Conservation (phyloP, 2,888 invertebrate species). For the Asteroscopus sphinx region DNA sequence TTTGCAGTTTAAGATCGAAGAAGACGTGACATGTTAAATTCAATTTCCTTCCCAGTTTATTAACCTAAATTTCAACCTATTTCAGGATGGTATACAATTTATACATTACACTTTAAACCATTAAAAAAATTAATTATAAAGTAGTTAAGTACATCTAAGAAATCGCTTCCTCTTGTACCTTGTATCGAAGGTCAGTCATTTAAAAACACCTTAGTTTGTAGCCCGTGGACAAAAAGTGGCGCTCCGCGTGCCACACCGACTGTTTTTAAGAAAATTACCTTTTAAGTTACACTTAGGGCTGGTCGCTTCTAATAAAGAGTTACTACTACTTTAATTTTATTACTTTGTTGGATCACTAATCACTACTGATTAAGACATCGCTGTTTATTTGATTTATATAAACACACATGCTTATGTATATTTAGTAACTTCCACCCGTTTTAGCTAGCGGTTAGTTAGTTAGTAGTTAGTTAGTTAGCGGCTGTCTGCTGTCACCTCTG, state of each 20-base stretch:
- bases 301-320: conserved; percentile 29
- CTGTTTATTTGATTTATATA: too few relatives aligned
- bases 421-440: too few relatives aligned
- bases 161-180: conserved; percentile 34
- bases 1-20: too few relatives aligned
- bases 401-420: too few relatives aligned
- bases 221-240: conserved; percentile 67
- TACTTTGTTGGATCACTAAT: conserved; percentile 5
- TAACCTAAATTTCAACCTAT: too few relatives aligned
- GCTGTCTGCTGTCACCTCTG: too few relatives aligned
- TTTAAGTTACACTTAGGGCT: conserved; percentile 60
- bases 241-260: conserved; percentile 49
- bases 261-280: conserved; percentile 63
- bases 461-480: too few relatives aligned
- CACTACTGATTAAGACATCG: conserved; percentile 1
- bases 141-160: not conserved
- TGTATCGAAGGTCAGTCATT: conserved; percentile 58
- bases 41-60: too few relatives aligned
- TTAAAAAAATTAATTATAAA: not conserved
- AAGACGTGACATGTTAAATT: too few relatives aligned
- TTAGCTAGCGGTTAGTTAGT: too few relatives aligned
- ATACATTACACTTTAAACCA: not conserved
- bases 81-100: too few relatives aligned
- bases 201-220: conserved; percentile 72
- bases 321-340: conserved; percentile 30